phyloP scores from a whole-genome alignment of 2,797 vertebrate species.

The Lepus townsendii region DNA sequence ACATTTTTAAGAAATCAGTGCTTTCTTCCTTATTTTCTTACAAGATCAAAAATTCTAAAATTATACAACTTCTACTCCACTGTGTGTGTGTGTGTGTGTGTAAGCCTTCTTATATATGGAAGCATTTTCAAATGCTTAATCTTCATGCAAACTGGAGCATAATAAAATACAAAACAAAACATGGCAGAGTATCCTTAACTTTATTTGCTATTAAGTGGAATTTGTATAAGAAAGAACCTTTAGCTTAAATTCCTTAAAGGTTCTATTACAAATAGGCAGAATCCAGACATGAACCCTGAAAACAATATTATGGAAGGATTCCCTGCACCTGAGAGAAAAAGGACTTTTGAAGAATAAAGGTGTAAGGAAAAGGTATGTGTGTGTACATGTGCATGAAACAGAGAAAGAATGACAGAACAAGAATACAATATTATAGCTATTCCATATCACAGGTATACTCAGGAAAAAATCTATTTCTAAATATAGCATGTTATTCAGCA shows the following conservation, averaged over 20 bases:
- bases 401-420: not conserved
- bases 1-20: not conserved
- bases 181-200: not conserved
- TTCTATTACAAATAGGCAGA: not conserved
- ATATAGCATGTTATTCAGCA: not conserved
- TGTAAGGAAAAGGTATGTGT: not conserved
- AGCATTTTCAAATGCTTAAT: not conserved
- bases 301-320: not conserved
- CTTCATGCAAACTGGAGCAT: not conserved
- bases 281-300: not conserved
- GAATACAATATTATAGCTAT: not conserved
- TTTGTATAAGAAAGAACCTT: not conserved
- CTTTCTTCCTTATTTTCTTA: not conserved
- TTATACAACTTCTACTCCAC: not conserved
- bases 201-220: not conserved
- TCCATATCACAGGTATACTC: not conserved
- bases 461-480: conserved; percentile 36
- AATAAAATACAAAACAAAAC: conserved; percentile 31
- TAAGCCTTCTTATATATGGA: not conserved
- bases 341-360: not conserved
- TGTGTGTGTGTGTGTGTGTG: not conserved
- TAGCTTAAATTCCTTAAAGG: conserved; percentile 1
- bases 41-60: not conserved
- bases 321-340: not conserved
- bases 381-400: not conserved